Percentiles rank a stretch among this genome's conserved stretches.
Conservation (phyloP, 2,113 vertebrate genomes). For the Neotoma lepida region DNA sequence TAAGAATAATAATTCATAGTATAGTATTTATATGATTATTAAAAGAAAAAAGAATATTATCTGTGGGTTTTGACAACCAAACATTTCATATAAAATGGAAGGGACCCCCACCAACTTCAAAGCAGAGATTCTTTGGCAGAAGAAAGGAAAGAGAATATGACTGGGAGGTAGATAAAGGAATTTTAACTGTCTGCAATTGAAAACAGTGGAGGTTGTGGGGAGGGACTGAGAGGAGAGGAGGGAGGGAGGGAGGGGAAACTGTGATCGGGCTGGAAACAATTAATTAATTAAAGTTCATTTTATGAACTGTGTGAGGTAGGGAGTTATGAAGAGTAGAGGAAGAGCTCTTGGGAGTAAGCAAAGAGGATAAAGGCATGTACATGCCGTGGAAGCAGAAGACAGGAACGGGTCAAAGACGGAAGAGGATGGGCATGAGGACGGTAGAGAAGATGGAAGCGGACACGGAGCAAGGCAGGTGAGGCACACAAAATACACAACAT, state of each 20-base stretch:
- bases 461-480: not conserved
- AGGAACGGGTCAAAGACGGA: not conserved
- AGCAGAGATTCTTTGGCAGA: not conserved
- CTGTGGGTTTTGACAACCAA: slow-evolving; percentile 28
- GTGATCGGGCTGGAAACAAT: not conserved
- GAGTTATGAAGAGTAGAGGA: not conserved
- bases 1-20: not conserved
- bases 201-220: not conserved
- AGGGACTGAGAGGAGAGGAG: not conserved
- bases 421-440: not conserved
- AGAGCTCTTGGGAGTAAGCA: not conserved
- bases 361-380: not conserved
- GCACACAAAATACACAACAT: not conserved
- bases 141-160: not conserved
- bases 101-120: slow-evolving; percentile 18
- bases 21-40: slow-evolving; percentile 1
- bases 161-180: not conserved
- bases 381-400: not conserved
- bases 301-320: not conserved
- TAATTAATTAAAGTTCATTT: not conserved
- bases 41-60: not conserved
- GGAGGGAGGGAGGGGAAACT: not conserved
- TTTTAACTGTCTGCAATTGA: not conserved
- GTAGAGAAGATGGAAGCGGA: not conserved
- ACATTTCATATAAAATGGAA: not conserved